Conservation (phyloP, 2,113 vertebrate species). For the Phylloscopus whistleri region DNA sequence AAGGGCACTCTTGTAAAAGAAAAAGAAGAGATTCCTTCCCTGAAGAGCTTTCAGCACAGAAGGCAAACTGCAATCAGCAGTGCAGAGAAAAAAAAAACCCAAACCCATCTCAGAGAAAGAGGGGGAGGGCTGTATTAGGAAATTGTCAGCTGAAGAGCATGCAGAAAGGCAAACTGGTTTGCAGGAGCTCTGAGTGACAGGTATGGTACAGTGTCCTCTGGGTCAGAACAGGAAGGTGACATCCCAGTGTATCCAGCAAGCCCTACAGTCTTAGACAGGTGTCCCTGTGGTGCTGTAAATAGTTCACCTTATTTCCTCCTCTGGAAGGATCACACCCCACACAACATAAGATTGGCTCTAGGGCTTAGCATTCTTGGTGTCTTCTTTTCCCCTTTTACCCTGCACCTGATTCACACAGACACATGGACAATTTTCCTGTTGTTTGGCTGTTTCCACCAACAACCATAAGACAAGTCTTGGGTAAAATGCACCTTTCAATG, state of each 20-base stretch:
- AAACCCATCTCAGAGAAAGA: background rate
- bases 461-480: background rate
- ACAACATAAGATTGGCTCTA: rapidly evolving
- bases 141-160: background rate
- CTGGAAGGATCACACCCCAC: background rate
- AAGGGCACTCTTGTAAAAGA: background rate
- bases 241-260: background rate
- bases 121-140: background rate
- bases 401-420: background rate
- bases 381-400: background rate
- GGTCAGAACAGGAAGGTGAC: background rate
- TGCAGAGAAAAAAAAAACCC: background rate
- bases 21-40: background rate
- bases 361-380: background rate
- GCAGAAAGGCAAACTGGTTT: background rate
- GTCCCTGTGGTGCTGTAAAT: background rate
- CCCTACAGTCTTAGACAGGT: background rate
- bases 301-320: background rate
- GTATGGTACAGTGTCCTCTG: background rate
- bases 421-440: background rate
- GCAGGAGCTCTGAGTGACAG: background rate
- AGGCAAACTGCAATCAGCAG: background rate
- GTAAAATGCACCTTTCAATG: background rate
- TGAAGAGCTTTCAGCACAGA: background rate
- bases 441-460: background rate